These are phyloP conservation scores for Lepilemur septentrionalis DNA, from an alignment of 2,797 vertebrate species.

Conservation along the genomic window DNA sequence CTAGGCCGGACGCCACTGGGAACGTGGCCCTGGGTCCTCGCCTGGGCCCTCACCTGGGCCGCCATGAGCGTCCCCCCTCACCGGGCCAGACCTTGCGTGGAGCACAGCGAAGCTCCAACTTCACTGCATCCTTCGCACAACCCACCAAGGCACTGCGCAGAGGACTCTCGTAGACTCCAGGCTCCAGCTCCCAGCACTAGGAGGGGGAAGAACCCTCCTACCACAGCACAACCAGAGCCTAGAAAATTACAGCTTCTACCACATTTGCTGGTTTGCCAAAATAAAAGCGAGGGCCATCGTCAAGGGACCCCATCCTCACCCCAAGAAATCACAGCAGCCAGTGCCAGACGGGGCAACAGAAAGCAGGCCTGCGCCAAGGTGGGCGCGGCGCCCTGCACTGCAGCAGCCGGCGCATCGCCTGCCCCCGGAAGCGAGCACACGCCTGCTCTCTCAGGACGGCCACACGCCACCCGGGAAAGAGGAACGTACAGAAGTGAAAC, in stretches of 20 bases:
- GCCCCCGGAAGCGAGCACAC: fast-evolving
- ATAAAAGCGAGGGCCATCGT: not conserved
- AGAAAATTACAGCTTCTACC: not conserved
- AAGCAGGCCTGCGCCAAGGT: not conserved
- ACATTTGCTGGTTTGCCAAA: not conserved
- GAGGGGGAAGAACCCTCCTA: not conserved
- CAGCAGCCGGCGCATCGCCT: not conserved
- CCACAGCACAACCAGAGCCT: not conserved
- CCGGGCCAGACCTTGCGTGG: not conserved
- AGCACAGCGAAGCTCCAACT: no score
- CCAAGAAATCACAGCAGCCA: not conserved
- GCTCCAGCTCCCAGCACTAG: not conserved
- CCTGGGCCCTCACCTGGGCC: no score
- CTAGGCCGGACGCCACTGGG: not conserved
- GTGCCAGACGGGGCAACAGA: not conserved
- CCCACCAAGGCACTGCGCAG: no score
- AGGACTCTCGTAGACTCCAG: not conserved
- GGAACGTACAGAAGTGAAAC: not conserved
- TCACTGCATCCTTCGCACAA: fast-evolving
- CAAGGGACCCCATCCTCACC: not conserved
- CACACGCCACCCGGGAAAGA: not conserved
- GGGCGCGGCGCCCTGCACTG: fast-evolving
- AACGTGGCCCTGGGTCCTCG: not conserved
- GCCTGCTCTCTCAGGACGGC: not conserved
- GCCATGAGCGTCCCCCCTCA: not conserved